Conservation (phyloP, 1,140 invertebrate genomes). For the Conus betulinus region DNA sequence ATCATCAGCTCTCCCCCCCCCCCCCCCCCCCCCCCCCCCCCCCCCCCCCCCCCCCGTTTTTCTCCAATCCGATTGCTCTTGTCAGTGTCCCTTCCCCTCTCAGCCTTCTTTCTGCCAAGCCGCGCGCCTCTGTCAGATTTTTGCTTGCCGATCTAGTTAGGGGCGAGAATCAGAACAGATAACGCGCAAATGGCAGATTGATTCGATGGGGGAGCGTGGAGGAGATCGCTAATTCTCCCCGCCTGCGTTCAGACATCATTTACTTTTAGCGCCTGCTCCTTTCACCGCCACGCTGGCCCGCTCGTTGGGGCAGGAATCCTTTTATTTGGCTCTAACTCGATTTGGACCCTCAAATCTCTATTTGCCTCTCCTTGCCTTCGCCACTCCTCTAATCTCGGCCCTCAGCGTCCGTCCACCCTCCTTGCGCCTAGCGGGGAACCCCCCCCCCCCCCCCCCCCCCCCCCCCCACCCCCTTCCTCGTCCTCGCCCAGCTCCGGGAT, state of each 20-base stretch:
- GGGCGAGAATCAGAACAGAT: constrained; percentile 36
- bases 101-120: not conserved
- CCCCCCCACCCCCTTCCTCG: not conserved
- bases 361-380: constrained; percentile 36
- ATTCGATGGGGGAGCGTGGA: constrained; percentile 37
- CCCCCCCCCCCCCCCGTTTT: not conserved
- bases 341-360: constrained; percentile 44
- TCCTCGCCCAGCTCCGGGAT: constrained; percentile 24
- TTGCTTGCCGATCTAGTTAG: constrained; percentile 37
- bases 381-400: constrained; percentile 22
- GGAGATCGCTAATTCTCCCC: constrained; percentile 36
- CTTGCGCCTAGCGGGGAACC: too few relatives aligned
- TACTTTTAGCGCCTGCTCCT: constrained; percentile 39
- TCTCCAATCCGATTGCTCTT: not conserved
- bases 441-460: not conserved
- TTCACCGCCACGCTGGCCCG: not conserved
- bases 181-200: constrained; percentile 39
- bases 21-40: not conserved
- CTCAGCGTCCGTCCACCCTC: too few relatives aligned
- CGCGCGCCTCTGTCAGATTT: constrained; percentile 5
- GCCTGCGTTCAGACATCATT: constrained; percentile 45
- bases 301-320: constrained; percentile 34
- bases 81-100: not conserved
- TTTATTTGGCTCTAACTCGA: constrained; percentile 42
- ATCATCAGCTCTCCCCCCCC: not conserved